Evolutionary conservation across 2,113 vertebrate genomes (phyloP).

Genomic region (Rhodinocichla rosea): DNA sequence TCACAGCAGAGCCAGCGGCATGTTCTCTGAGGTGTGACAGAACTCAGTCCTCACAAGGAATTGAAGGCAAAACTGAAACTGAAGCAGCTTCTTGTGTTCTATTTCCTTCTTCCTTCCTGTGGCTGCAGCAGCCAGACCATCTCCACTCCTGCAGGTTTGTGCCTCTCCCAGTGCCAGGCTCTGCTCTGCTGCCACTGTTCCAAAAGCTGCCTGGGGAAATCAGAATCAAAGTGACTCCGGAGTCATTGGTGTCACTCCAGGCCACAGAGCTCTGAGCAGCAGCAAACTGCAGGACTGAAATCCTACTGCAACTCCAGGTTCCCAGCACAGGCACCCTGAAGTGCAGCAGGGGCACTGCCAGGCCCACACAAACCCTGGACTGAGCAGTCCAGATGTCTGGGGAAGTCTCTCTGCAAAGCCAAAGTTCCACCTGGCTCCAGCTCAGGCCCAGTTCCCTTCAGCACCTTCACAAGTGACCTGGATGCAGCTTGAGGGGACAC

Average conservation of each 20-base stretch:
- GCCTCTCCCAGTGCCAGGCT: not conserved
- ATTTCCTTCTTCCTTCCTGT: not conserved
- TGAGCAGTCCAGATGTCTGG: fast-evolving
- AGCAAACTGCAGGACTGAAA: not conserved
- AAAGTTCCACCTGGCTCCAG: not conserved
- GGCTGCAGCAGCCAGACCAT: not conserved
- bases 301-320: fast-evolving
- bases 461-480: not conserved
- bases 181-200: not conserved
- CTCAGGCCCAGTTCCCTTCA: not conserved
- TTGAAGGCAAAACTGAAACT: slow-evolving; percentile 5
- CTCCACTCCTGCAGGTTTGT: not conserved
- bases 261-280: not conserved
- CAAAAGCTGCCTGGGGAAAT: not conserved
- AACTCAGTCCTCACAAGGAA: not conserved
- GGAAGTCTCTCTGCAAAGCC: not conserved
- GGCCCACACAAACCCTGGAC: not conserved
- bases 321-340: not conserved
- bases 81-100: not conserved
- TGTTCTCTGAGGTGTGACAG: not conserved
- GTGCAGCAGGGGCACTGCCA: not conserved
- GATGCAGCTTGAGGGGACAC: not conserved
- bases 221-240: not conserved
- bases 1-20: not conserved
- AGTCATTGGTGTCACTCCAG: not conserved